A percentile compares a stretch with the other conserved stretches of the same genome.
phyloP scores from a whole-genome alignment of 2,888 invertebrate species.

The Lucinisca nassula region DNA sequence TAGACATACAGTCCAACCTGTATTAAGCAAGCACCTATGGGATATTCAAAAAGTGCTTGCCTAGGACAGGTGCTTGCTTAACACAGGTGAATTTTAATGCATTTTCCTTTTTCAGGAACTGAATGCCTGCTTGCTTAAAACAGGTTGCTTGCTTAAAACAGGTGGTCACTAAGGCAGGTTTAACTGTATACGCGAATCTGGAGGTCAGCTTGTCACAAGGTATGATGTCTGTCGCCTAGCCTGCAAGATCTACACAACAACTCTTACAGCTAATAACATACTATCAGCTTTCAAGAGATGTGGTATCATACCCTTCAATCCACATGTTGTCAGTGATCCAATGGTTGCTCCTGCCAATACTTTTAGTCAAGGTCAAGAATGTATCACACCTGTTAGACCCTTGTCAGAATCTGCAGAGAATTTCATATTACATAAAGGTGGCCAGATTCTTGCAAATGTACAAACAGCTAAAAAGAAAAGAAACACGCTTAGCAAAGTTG shows the following conservation, averaged over 20 bases:
- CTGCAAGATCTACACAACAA: not conserved
- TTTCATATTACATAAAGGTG: not conserved
- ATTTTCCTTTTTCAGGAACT: no score
- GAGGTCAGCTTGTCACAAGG: not conserved
- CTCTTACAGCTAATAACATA: slow-evolving; percentile 27
- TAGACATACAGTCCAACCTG: no score
- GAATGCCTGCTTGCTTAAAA: no score
- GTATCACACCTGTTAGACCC: not conserved
- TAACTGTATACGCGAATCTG: slow-evolving; percentile 17
- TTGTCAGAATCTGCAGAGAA: not conserved
- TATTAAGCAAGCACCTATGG: no score
- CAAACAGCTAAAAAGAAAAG: not conserved
- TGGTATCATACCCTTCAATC: slow-evolving; percentile 35
- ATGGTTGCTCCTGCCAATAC: not conserved
- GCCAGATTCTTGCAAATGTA: not conserved
- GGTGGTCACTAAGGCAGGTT: no score
- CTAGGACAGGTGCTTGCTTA: no score
- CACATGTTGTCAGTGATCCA: not conserved
- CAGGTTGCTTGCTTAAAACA: no score
- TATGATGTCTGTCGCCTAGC: not conserved
- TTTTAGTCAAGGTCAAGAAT: not conserved
- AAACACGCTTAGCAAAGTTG: slow-evolving; percentile 1
- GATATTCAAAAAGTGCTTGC: no score
- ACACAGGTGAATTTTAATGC: no score
- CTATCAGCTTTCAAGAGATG: slow-evolving; percentile 18